These are phyloP conservation scores for Neoniphon sammara DNA, from an alignment of 2,797 vertebrate genomes.

Conservation along the genomic window DNA sequence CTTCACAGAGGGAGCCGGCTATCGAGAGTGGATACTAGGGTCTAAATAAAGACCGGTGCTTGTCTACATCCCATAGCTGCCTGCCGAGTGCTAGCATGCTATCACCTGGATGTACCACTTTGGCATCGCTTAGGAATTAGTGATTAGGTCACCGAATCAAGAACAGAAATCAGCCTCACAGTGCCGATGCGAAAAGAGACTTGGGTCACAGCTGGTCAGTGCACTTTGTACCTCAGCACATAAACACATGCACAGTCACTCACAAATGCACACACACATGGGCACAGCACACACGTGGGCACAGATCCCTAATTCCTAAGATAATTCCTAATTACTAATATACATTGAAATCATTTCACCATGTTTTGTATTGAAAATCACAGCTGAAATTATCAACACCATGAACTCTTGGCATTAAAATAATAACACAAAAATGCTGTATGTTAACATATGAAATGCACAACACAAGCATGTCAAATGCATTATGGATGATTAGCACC, in stretches of 20 bases:
- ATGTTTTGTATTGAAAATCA: too few relatives aligned
- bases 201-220: slow-evolving; percentile 8
- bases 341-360: too few relatives aligned
- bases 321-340: too few relatives aligned
- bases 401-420: too few relatives aligned
- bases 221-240: slow-evolving; percentile 10
- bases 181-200: slow-evolving; percentile 1
- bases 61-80: slow-evolving; percentile 41
- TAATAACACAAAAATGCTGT: too few relatives aligned
- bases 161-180: slow-evolving; percentile 32
- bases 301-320: not conserved
- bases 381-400: too few relatives aligned
- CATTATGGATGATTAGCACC: too few relatives aligned
- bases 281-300: not conserved
- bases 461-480: too few relatives aligned
- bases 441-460: too few relatives aligned
- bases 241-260: slow-evolving; percentile 13
- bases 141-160: slow-evolving; percentile 23
- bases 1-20: slow-evolving; percentile 13
- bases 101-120: slow-evolving; percentile 60
- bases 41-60: slow-evolving; percentile 72
- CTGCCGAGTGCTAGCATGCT: slow-evolving; percentile 40
- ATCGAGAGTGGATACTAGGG: slow-evolving; percentile 30
- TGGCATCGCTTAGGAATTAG: slow-evolving; percentile 44
- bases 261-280: not conserved